phyloP scores from a whole-genome alignment of 2,113 vertebrate species.

The Numida meleagris region DNA sequence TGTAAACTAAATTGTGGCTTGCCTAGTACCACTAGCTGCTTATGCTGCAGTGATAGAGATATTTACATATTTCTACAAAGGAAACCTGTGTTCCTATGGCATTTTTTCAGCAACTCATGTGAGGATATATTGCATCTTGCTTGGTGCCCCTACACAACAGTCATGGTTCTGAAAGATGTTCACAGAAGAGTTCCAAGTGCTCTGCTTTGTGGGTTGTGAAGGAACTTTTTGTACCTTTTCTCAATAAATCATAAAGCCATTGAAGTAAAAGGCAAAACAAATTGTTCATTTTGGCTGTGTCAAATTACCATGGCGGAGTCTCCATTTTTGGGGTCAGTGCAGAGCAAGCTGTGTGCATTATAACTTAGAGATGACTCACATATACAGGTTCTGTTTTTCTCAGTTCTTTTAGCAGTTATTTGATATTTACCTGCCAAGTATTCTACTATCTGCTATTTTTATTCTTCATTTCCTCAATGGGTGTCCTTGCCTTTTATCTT shows the following conservation, averaged over 20 bases:
- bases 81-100: background rate
- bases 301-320: rapidly evolving
- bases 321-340: background rate
- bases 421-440: background rate
- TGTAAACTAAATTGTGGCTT: conserved; percentile 36
- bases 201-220: background rate
- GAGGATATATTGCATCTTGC: rapidly evolving
- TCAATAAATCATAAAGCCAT: background rate
- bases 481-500: background rate
- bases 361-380: background rate
- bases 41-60: background rate
- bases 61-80: background rate
- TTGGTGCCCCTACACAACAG: rapidly evolving
- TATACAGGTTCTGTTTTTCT: background rate
- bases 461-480: background rate
- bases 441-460: background rate
- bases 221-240: background rate
- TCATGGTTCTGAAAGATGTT: background rate
- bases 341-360: background rate
- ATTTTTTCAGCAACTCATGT: background rate
- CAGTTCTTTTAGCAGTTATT: background rate
- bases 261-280: background rate
- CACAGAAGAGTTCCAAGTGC: background rate
- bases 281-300: background rate
- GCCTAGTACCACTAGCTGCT: background rate